Base-by-base conservation (phyloP, 2,888 invertebrate genomes). In the Caenorhabditis zanzibari region DNA sequence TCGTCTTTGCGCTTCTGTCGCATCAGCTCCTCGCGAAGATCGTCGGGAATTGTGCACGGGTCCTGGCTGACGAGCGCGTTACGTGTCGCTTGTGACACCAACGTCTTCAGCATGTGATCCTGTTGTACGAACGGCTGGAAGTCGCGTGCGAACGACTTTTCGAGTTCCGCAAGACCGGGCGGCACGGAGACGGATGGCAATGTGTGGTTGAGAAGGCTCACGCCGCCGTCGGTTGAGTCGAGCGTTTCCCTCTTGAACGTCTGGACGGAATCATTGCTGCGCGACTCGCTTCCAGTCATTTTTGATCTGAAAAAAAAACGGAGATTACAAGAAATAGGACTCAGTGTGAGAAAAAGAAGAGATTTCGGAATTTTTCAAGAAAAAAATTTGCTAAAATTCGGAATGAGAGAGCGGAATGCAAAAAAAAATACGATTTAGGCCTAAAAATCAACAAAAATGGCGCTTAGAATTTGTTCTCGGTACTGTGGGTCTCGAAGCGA, bases 11-110 rank as follows among this genome's bases (percentile, higher is more conserved):
- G 44, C 75, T 85, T 86, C 56, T 83, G 72, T 35, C 86, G 66
- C 82, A 82, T 71, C 19, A 86, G 14, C 16, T 77, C 75, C 2
- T 87, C 87, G 16, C 88, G 82, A 59, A 85, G 82, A 47, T 87
- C 87, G 69, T 88, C 88, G 1, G 86, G 75, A 59, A 87, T 72
- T 10, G 58, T 52, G 63, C 80, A 82, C 2, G 81, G 84, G 66
- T 87, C 86, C 28, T 76, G 82, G 24, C 19, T 75, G 68, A 38
- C 61, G 24, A 81, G 28, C 0, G 73, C 49, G 54, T 56, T 97
- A 98, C 93, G 95, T 96, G 81, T 63, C 3, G 64, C 41, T 16
- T 74, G 75, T 14, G 80, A 72, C n/a, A 73, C 44, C 58, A 73
- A 26, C 28, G 54, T 63, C 58, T 80, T 66, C 28, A 58, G 32